Conservation (phyloP, 1,140 invertebrate genomes). For the Ladona fulva region DNA sequence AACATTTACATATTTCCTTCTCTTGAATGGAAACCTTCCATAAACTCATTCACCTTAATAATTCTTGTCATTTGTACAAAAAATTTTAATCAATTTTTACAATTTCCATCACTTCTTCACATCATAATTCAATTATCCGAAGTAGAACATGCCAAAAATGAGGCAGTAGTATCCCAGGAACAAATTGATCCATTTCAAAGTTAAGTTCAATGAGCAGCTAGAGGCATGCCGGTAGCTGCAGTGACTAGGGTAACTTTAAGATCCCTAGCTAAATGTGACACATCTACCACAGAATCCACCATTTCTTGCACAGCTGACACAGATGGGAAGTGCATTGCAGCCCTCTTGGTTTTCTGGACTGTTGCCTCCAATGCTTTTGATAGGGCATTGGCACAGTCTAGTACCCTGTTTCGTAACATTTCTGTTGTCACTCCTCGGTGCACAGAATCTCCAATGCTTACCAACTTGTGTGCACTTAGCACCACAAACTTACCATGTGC, state of each 20-base stretch:
- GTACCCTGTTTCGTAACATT: conserved; percentile 59
- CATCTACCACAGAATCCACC: conserved; percentile 79
- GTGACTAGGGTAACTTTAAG: conserved; percentile 58
- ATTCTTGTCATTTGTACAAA: no score
- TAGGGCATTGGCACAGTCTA: conserved; percentile 70
- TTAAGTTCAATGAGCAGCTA: background rate
- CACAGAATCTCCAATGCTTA: conserved; percentile 88
- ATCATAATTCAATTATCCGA: no score
- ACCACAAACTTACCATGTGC: conserved; percentile 91
- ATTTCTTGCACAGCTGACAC: conserved; percentile 85
- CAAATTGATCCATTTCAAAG: no score
- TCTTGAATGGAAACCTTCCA: no score
- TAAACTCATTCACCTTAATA: no score
- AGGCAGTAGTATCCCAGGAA: no score
- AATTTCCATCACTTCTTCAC: no score
- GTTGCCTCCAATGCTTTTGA: conserved; percentile 75
- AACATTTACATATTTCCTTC: no score
- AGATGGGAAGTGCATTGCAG: conserved; percentile 82
- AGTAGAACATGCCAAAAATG: no score
- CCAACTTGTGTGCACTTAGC: conserved; percentile 81
- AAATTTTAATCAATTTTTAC: no score
- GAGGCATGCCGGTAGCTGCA: conserved; percentile 29
- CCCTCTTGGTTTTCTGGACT: conserved; percentile 79
- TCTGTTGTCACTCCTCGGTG: conserved; percentile 65
- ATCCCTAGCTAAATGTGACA: conserved; percentile 66